Conservation (phyloP, 2,888 invertebrate genomes). For the Limnephilus rhombicus region DNA sequence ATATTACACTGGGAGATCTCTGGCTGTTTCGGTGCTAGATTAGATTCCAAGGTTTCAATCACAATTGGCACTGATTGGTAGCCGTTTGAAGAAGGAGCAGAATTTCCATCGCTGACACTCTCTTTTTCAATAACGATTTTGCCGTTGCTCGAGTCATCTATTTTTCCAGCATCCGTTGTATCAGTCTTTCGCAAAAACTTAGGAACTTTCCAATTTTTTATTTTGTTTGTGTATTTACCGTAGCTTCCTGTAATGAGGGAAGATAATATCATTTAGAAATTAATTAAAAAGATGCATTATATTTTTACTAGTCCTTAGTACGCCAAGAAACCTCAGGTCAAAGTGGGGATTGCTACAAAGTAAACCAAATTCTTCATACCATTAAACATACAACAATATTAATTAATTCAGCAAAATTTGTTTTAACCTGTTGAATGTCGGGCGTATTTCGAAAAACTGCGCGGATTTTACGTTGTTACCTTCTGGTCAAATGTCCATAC, state of each 20-base stretch:
- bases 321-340: not conserved
- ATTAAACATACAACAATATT: not conserved
- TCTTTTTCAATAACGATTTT: conserved; percentile 67
- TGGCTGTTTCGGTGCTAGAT: conserved; percentile 68
- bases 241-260: conserved; percentile 75
- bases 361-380: not conserved
- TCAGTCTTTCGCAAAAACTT: conserved; percentile 82
- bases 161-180: conserved; percentile 70
- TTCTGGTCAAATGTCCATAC: too few species aligned
- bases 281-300: not conserved
- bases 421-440: too few species aligned
- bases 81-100: conserved; percentile 70
- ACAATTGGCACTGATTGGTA: conserved; percentile 84
- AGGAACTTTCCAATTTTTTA: conserved; percentile 84
- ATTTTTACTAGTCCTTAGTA: not conserved
- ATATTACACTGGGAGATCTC: conserved; percentile 71
- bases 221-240: conserved; percentile 78
- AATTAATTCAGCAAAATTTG: too few species aligned
- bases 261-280: not conserved
- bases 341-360: not conserved
- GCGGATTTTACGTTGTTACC: too few species aligned
- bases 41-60: conserved; percentile 78
- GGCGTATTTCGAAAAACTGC: too few species aligned
- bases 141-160: conserved; percentile 72
- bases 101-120: conserved; percentile 67